phyloP scores from a whole-genome alignment of 2,797 vertebrate genomes.

The Hydrolagus colliei region DNA sequence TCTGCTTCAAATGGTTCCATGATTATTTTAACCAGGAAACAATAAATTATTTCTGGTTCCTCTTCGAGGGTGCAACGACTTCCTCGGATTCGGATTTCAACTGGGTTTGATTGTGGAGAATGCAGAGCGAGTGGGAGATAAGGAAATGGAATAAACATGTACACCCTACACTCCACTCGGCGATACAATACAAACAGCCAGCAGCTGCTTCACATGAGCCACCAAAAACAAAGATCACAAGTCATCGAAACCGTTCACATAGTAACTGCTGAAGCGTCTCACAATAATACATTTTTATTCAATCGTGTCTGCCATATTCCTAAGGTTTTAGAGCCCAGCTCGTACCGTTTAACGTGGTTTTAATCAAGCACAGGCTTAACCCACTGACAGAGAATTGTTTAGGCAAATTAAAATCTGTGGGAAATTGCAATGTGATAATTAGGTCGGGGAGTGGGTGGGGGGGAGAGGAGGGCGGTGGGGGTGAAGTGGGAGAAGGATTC shows the following conservation, averaged over 20 bases:
- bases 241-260: neutral
- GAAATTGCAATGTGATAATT: too few species aligned
- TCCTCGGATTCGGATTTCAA: slow-evolving; percentile 16
- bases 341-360: neutral
- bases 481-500: too few species aligned
- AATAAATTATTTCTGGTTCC: slow-evolving; percentile 21
- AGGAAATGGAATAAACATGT: neutral
- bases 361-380: neutral
- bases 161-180: neutral
- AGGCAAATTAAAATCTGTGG: neutral
- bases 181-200: slow-evolving; percentile 10
- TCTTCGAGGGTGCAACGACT: slow-evolving; percentile 2
- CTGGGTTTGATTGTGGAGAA: neutral
- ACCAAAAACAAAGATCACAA: neutral
- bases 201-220: neutral
- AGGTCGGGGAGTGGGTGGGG: too few species aligned
- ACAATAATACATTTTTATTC: neutral
- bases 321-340: neutral
- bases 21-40: slow-evolving; percentile 22
- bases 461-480: too few species aligned
- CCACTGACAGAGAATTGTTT: neutral
- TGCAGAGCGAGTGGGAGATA: slow-evolving; percentile 1
- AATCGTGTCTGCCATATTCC: neutral
- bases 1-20: neutral
- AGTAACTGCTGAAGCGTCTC: neutral